Percentiles rank a stretch among this genome's conserved stretches.
phyloP scores from a whole-genome alignment of 2,797 vertebrate species.

The Peromyscus eremicus region DNA sequence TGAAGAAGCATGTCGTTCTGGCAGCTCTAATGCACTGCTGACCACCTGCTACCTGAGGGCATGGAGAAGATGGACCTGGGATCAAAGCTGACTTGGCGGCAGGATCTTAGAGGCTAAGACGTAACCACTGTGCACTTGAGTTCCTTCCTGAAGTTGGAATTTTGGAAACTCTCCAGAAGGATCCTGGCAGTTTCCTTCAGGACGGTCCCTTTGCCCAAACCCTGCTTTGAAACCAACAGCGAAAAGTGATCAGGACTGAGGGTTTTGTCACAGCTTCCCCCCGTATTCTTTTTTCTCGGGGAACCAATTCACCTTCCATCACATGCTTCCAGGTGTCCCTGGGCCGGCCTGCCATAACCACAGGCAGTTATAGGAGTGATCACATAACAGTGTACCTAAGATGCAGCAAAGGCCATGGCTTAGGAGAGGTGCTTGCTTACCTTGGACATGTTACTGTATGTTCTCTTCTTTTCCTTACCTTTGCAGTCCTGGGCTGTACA shows the following conservation, averaged over 20 bases:
- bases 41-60: background rate
- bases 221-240: background rate
- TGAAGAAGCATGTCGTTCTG: background rate
- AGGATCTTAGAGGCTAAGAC: background rate
- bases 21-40: background rate
- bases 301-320: background rate
- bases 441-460: background rate
- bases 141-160: background rate
- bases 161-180: background rate
- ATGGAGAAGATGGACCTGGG: background rate
- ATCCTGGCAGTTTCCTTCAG: background rate
- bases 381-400: background rate
- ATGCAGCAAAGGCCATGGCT: background rate
- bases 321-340: background rate
- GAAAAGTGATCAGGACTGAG: background rate
- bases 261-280: background rate
- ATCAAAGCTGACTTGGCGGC: background rate
- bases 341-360: background rate
- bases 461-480: background rate
- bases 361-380: too few relatives aligned
- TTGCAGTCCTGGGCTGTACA: constrained; percentile 2
- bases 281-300: background rate
- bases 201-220: background rate
- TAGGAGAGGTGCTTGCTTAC: background rate
- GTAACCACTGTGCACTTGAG: background rate